These are phyloP conservation scores for Atrichornis clamosus DNA, from an alignment of 2,113 vertebrate genomes.

Conservation along the genomic window DNA sequence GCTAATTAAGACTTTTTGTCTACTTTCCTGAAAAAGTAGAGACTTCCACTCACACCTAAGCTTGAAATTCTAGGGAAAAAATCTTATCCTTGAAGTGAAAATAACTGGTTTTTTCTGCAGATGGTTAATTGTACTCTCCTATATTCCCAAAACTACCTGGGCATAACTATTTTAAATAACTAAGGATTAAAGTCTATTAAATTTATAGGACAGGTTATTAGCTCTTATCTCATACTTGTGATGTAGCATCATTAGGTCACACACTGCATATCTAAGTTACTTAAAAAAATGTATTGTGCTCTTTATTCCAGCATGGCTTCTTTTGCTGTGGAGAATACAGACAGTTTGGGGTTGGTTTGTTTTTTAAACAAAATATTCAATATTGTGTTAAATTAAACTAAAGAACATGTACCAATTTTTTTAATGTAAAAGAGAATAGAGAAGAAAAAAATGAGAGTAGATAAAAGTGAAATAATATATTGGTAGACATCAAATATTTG, in stretches of 20 bases:
- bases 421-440: accelerated
- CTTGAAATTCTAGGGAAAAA: neutral
- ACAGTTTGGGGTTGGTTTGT: accelerated
- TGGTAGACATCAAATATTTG: neutral
- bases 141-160: neutral
- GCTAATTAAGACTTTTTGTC: neutral
- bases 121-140: neutral
- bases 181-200: neutral
- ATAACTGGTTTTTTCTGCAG: neutral
- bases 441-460: neutral
- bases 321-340: neutral
- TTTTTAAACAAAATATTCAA: neutral
- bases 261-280: neutral
- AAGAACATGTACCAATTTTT: neutral
- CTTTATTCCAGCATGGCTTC: neutral
- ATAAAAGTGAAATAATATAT: neutral
- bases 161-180: neutral
- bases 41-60: accelerated
- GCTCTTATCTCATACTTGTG: neutral
- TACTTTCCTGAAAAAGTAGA: neutral
- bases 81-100: neutral
- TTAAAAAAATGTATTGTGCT: neutral
- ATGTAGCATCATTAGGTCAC: neutral
- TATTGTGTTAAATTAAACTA: neutral
- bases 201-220: neutral